These are phyloP conservation scores for Gymnocephalus cernua DNA, from an alignment of 2,113 vertebrate genomes.

Conservation along the genomic window DNA sequence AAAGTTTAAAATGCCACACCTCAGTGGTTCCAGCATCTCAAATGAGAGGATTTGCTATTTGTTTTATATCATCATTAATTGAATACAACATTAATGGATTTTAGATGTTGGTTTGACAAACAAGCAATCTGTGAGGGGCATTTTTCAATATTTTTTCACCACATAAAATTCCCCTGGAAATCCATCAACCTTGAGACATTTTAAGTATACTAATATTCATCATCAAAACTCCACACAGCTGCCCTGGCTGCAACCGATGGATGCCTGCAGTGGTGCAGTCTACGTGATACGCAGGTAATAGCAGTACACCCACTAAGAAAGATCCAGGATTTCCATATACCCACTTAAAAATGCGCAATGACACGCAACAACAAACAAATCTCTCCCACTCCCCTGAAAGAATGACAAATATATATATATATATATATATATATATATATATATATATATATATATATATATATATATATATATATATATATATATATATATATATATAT, in stretches of 20 bases:
- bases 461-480: too few species aligned
- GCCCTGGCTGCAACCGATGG: slow-evolving; percentile 11
- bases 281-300: too few species aligned
- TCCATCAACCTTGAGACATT: not conserved
- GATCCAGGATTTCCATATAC: too few species aligned
- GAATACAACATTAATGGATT: not conserved
- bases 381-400: too few species aligned
- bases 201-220: slow-evolving; percentile 4
- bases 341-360: too few species aligned
- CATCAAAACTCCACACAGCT: slow-evolving; percentile 19
- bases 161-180: not conserved
- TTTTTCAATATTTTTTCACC: not conserved
- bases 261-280: too few species aligned
- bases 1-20: not conserved
- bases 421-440: too few species aligned
- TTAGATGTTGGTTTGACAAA: not conserved
- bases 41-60: not conserved
- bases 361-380: too few species aligned
- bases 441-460: too few species aligned
- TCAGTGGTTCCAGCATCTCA: not conserved
- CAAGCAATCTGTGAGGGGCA: not conserved
- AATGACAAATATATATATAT: too few species aligned
- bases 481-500: too few species aligned
- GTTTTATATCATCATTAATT: not conserved
- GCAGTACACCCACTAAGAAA: too few species aligned